Evolutionary conservation across 1,140 invertebrate genomes (phyloP).

Genomic region (Trachelipus rathkii): DNA sequence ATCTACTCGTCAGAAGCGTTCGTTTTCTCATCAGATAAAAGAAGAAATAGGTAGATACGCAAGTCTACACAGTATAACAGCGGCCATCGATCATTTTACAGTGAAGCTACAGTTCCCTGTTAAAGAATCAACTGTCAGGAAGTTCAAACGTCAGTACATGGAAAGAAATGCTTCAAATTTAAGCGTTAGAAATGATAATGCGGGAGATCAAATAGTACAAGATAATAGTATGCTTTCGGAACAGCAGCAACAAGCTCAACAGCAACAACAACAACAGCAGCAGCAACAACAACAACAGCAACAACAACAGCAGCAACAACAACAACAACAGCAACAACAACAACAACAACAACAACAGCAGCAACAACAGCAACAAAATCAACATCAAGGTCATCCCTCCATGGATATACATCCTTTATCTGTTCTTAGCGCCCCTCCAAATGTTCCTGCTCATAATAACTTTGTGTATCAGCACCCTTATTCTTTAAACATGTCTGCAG

Average conservation of each 20-base stretch:
- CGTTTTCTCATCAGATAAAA: constrained; percentile 47
- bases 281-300: neutral
- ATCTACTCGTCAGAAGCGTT: constrained; percentile 35
- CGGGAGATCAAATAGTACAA: constrained; percentile 24
- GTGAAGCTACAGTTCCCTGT: constrained; percentile 48
- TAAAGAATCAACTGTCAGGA: constrained; percentile 49
- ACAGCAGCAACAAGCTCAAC: constrained; percentile 8
- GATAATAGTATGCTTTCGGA: constrained; percentile 14
- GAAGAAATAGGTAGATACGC: constrained; percentile 50
- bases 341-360: too few species aligned
- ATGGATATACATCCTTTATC: constrained; percentile 39
- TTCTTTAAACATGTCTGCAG: constrained; percentile 37
- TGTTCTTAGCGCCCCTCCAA: constrained; percentile 33
- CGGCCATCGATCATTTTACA: constrained; percentile 48
- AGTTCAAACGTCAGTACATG: constrained; percentile 48
- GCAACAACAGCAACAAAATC: constrained; percentile 19
- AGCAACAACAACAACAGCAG: constrained; percentile 30
- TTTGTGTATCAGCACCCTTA: constrained; percentile 44
- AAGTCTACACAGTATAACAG: constrained; percentile 45
- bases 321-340: too few species aligned
- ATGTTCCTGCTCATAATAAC: constrained; percentile 35
- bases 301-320: too few species aligned
- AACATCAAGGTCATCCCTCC: constrained; percentile 29
- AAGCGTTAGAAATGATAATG: constrained; percentile 1
- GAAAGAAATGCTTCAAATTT: constrained; percentile 28